phyloP scores from a whole-genome alignment of 2,888 invertebrate genomes.

The Macaria liturata region DNA sequence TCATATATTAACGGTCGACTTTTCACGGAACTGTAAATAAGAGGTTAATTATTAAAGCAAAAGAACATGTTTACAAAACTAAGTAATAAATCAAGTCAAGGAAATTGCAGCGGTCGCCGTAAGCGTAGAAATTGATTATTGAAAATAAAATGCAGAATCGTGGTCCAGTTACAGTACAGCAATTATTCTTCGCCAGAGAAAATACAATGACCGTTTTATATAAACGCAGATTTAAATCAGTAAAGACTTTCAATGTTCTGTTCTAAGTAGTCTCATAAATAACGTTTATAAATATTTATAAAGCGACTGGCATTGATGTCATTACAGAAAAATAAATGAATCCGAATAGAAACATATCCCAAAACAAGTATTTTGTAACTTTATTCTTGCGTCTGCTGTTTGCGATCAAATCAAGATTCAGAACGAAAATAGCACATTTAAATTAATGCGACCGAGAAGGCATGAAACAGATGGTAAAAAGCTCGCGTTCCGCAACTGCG shows the following conservation, averaged over 20 bases:
- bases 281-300: conserved; percentile 74
- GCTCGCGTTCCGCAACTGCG: conserved; percentile 40
- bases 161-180: conserved; percentile 53
- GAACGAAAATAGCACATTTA: conserved; percentile 1
- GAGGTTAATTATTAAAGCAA: conserved; percentile 26
- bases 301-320: conserved; percentile 59
- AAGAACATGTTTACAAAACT: conserved; percentile 36
- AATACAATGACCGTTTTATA: conserved; percentile 65
- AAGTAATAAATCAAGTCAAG: conserved; percentile 50
- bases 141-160: conserved; percentile 58
- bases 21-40: conserved; percentile 1
- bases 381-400: not conserved
- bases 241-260: conserved; percentile 61
- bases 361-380: conserved; percentile 39
- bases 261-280: conserved; percentile 70
- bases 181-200: conserved; percentile 64
- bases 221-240: conserved; percentile 64
- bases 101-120: conserved; percentile 50
- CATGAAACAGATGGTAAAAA: conserved; percentile 31
- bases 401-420: not conserved
- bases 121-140: conserved; percentile 59
- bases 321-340: conserved; percentile 65
- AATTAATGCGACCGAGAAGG: not conserved
- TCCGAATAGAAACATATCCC: conserved; percentile 48
- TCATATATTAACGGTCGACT: not conserved